Evolutionary conservation across 2,113 vertebrate species (phyloP).

Genomic region (Calidris pugnax): DNA sequence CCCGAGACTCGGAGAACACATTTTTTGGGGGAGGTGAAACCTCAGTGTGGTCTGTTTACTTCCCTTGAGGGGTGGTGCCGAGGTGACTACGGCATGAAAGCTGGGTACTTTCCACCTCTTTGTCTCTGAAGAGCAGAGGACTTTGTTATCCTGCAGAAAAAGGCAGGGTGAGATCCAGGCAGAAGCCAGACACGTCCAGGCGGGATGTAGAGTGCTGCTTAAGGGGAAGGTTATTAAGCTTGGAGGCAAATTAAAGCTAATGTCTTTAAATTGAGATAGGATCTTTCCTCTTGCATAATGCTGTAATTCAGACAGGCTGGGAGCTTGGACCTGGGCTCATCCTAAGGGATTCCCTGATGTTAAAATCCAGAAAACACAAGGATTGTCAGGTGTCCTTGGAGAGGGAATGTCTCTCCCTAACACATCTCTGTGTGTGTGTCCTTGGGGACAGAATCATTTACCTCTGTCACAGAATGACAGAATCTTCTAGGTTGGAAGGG

Average conservation of each 20-base stretch:
- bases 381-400: not conserved
- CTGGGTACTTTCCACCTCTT: not conserved
- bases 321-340: not conserved
- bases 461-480: too few species aligned
- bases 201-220: not conserved
- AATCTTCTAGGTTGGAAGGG: too few species aligned
- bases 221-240: not conserved
- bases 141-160: not conserved
- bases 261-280: not conserved
- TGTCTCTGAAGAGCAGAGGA: not conserved
- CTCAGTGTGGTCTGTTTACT: not conserved
- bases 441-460: not conserved
- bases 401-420: not conserved
- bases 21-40: not conserved
- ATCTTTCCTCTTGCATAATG: not conserved
- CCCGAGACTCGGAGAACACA: not conserved
- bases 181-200: not conserved
- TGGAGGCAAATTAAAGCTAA: not conserved
- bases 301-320: not conserved
- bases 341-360: not conserved
- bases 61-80: not conserved
- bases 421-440: rapidly evolving
- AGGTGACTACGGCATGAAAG: not conserved
- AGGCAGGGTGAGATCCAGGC: not conserved
- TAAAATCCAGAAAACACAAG: not conserved